These are phyloP conservation scores for Bombus turneri DNA, from an alignment of 1,140 invertebrate species.

Conservation along the genomic window DNA sequence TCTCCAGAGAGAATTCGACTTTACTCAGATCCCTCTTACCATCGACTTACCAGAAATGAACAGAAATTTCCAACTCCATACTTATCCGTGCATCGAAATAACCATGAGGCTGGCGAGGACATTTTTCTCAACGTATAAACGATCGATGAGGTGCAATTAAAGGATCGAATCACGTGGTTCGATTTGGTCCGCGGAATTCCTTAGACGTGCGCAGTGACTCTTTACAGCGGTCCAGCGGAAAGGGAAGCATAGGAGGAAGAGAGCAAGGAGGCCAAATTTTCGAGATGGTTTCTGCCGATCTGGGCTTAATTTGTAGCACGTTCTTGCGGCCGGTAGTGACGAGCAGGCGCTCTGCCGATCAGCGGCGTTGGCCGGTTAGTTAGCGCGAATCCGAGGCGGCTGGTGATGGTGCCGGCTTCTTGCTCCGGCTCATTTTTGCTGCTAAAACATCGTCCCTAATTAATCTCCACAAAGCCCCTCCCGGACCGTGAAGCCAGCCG, in stretches of 20 bases:
- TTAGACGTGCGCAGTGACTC: neutral
- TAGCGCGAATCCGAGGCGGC: constrained; percentile 68
- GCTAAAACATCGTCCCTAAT: constrained; percentile 79
- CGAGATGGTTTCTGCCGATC: constrained; percentile 77
- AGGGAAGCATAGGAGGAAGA: neutral
- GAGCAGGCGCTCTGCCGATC: constrained; percentile 61
- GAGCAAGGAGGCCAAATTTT: constrained; percentile 68
- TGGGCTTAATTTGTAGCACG: constrained; percentile 81
- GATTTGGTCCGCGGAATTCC: neutral
- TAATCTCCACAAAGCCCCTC: constrained; percentile 72
- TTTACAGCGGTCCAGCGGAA: neutral
- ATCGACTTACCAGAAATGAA: neutral
- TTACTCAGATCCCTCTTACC: too few relatives aligned
- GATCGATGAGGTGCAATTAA: constrained; percentile 31
- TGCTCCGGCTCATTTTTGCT: constrained; percentile 75
- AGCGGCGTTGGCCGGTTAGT: constrained; percentile 68
- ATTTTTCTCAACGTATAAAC: neutral
- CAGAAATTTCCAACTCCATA: too few relatives aligned
- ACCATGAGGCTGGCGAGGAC: too few relatives aligned
- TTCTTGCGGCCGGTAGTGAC: constrained; percentile 75
- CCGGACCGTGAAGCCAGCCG: constrained; percentile 35
- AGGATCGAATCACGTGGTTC: constrained; percentile 10
- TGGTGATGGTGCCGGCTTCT: constrained; percentile 66
- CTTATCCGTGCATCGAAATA: neutral
- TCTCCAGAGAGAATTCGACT: too few relatives aligned